Evolutionary conservation across 35 echinoderm and acorn worm genomes (phyloP).

Genomic region (Diadema setosum): DNA sequence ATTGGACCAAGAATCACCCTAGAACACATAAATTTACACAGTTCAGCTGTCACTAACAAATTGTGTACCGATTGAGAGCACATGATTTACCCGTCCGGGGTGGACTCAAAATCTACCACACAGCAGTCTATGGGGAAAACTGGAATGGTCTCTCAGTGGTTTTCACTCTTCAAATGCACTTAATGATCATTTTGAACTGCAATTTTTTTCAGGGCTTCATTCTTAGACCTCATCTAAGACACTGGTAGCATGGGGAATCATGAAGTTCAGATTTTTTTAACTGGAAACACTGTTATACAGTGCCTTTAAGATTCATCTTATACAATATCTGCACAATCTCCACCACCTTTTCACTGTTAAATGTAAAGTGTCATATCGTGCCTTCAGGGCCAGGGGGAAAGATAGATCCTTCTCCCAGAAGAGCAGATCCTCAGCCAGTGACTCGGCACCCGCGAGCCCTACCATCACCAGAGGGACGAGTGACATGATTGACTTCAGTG

Average conservation of each 20-base stretch:
- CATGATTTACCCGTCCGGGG: not conserved
- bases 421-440: not conserved
- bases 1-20: not conserved
- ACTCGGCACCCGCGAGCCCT: not conserved
- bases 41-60: not conserved
- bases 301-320: no score
- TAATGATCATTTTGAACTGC: not conserved
- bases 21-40: not conserved
- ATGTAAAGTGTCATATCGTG: not conserved
- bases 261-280: no score
- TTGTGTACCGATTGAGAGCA: not conserved
- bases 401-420: not conserved
- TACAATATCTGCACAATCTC: no score
- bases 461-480: not conserved
- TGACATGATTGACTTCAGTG: not conserved
- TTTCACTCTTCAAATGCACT: not conserved
- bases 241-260: not conserved
- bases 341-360: no score
- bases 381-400: not conserved
- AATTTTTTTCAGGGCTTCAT: not conserved
- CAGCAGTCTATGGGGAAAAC: no score
- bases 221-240: no score
- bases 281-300: no score
- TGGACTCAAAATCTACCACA: no score
- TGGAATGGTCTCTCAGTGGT: not conserved